phyloP scores from a whole-genome alignment of 2,113 vertebrate genomes.

The Oreochromis aureus region DNA sequence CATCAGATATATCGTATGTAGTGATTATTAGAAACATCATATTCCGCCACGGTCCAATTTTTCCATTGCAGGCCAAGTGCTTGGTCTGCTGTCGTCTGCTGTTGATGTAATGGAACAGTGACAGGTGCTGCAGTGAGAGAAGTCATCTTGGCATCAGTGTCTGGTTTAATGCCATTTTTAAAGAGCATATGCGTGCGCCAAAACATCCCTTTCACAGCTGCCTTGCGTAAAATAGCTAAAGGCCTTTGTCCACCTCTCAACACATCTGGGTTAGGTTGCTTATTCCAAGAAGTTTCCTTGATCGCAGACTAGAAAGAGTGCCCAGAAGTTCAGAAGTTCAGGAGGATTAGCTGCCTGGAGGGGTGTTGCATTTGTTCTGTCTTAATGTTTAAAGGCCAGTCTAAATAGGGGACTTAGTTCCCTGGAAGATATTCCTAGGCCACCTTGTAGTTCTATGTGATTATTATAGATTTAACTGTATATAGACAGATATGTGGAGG shows the following conservation, averaged over 20 bases:
- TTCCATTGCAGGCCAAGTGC: background rate
- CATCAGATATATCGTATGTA: background rate
- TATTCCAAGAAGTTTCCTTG: constrained; percentile 29
- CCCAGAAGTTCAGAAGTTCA: background rate
- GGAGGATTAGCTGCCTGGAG: background rate
- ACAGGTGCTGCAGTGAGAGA: constrained; percentile 36
- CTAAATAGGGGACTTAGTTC: constrained; percentile 8
- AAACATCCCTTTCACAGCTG: constrained; percentile 20
- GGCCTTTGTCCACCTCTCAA: background rate
- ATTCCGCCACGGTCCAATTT: background rate
- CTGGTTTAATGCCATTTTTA: constrained; percentile 24
- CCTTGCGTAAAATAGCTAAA: background rate
- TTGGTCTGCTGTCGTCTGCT: constrained; percentile 2
- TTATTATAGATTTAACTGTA: background rate
- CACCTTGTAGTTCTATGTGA: background rate
- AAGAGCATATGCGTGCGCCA: constrained; percentile 13
- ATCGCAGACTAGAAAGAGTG: background rate
- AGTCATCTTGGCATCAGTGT: constrained; percentile 16
- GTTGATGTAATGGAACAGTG: constrained; percentile 37
- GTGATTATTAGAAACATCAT: background rate
- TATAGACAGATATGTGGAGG: background rate
- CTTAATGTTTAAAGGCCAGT: constrained; percentile 9
- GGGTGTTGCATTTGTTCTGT: background rate
- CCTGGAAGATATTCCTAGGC: constrained; percentile 6
- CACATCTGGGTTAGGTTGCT: constrained; percentile 30